Evolutionary conservation across 1,140 invertebrate species (phyloP).

Genomic region (Ladona fulva): DNA sequence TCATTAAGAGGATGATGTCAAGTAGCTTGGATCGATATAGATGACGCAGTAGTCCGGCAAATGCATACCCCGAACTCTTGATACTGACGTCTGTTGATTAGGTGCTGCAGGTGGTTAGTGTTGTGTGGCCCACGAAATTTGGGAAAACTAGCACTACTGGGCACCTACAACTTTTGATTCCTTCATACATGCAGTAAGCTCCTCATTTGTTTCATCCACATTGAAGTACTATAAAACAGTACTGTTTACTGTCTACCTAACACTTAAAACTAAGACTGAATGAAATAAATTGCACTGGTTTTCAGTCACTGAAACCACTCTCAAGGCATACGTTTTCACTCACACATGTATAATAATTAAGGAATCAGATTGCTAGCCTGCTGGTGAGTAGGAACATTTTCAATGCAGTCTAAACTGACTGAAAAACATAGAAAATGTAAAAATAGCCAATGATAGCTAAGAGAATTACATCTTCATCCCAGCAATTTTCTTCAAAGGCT

Average conservation of each 20-base stretch:
- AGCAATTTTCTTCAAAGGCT: slow-evolving; percentile 17
- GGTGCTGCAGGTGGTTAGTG: slow-evolving; percentile 10
- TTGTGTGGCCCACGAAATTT: slow-evolving; percentile 8
- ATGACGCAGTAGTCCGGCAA: slow-evolving; percentile 13
- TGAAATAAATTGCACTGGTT: slow-evolving; percentile 19
- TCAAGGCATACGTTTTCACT: slow-evolving; percentile 16
- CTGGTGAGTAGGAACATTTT: slow-evolving; percentile 3
- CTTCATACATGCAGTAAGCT: slow-evolving; percentile 19
- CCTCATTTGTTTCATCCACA: slow-evolving; percentile 18
- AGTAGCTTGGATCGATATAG: slow-evolving; percentile 12
- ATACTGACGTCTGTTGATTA: not conserved
- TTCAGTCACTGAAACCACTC: slow-evolving; percentile 20
- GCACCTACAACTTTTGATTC: slow-evolving; percentile 15
- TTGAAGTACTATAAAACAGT: slow-evolving; percentile 10
- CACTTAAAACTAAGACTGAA: slow-evolving; percentile 12
- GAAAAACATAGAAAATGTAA: slow-evolving; percentile 12
- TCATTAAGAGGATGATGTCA: slow-evolving; percentile 14
- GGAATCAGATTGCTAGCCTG: slow-evolving; percentile 23
- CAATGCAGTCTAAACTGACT: slow-evolving; percentile 12
- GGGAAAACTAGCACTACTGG: slow-evolving; percentile 13
- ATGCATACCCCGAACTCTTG: not conserved
- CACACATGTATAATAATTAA: slow-evolving; percentile 21
- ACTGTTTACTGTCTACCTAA: slow-evolving; percentile 9
- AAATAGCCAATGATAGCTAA: slow-evolving; percentile 6
- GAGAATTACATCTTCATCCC: slow-evolving; percentile 12